These are phyloP conservation scores for Pluvianellus socialis DNA, from an alignment of 2,113 vertebrate genomes.

Conservation along the genomic window DNA sequence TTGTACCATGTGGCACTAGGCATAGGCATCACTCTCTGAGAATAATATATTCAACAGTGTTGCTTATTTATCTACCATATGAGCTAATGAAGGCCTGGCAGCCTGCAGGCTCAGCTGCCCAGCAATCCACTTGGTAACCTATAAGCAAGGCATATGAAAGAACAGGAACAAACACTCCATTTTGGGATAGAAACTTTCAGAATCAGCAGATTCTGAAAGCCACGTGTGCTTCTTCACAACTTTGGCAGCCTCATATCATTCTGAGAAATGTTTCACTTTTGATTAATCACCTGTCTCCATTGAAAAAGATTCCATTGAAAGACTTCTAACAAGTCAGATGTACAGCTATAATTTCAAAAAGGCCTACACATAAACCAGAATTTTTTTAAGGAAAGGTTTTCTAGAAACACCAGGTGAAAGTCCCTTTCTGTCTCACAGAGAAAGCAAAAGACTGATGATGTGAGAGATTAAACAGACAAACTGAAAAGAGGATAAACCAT, in stretches of 20 bases:
- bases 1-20: neutral
- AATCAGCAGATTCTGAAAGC: neutral
- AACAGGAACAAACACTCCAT: neutral
- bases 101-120: neutral
- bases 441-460: neutral
- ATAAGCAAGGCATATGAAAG: accelerated
- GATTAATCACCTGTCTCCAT: neutral
- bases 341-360: neutral
- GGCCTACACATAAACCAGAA: neutral
- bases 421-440: neutral
- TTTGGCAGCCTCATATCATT: neutral
- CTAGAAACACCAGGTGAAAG: neutral
- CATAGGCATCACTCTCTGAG: neutral
- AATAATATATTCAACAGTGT: neutral
- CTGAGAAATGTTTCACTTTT: neutral
- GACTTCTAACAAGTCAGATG: neutral
- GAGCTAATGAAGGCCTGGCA: neutral
- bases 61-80: neutral
- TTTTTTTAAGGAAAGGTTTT: neutral
- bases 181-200: neutral
- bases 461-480: neutral
- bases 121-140: neutral
- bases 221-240: neutral
- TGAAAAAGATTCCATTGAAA: neutral
- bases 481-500: neutral